phyloP scores from a whole-genome alignment of 2,113 vertebrate genomes.

The Jaculus jaculus region DNA sequence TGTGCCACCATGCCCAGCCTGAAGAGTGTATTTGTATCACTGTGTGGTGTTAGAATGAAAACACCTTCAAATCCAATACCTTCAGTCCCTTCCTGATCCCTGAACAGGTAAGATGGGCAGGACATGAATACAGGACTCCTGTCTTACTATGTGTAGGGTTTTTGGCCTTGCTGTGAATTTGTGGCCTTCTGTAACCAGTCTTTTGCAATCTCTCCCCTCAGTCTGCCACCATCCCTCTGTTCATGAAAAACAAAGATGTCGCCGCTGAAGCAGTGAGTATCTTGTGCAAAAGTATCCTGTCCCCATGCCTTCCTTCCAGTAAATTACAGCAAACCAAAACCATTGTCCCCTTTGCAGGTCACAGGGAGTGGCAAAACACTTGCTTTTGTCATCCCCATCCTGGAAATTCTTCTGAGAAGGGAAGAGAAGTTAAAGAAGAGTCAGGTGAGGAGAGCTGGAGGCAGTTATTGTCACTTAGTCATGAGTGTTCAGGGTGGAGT shows the following conservation, averaged over 20 bases:
- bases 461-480: not conserved
- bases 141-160: not conserved
- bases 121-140: not conserved
- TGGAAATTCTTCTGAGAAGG: conserved; percentile 93
- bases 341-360: conserved; percentile 83
- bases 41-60: not conserved
- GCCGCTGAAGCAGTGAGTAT: conserved; percentile 96
- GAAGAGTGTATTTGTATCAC: not conserved
- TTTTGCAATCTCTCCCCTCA: conserved; percentile 71
- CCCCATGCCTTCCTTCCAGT: rapidly evolving
- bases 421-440: conserved; percentile 94
- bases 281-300: rapidly evolving
- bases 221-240: conserved; percentile 97
- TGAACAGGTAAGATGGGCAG: not conserved
- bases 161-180: too few relatives aligned
- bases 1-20: too few relatives aligned
- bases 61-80: not conserved
- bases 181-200: not conserved
- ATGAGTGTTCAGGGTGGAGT: not conserved
- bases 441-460: conserved; percentile 85
- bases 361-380: conserved; percentile 98
- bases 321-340: not conserved
- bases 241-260: conserved; percentile 96
- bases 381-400: conserved; percentile 94
- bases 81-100: not conserved